Evolutionary conservation across 1,140 invertebrate species (phyloP), one percentile per base, ranked within the genome.

Genomic region (Uloborus diversus): DNA sequence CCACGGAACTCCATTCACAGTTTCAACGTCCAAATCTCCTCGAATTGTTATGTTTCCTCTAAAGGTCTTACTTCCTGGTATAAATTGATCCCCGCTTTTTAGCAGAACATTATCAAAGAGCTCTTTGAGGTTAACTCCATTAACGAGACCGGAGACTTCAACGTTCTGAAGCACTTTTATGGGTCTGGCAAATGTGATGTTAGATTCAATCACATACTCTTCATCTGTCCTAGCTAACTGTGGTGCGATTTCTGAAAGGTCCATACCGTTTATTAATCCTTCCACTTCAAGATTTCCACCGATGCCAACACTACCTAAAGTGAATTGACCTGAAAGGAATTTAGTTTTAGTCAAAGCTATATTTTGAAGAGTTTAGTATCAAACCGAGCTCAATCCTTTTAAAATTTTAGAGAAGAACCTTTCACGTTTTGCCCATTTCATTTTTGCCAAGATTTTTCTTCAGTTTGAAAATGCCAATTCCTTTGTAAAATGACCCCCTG

Each of bases 1-100:
- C 76, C 76, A 79, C 2, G 57, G 11, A 5, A 69, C 13, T 2
- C 56, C 76, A 33, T 79, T 79, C 1, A 79, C 65, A 25, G 13
- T 32, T 2, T 42, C 37, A 9, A 69, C 53, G 27, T 79, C 65
- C 14, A 79, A 7, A 25, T 79, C 53, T 9, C 76, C 76, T 25
- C 4, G 5, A 5, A 81, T 61, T 1, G 61, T 81, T 7, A 73
- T 64, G n/a, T 64, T 53, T 9, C 68, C 68, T 13, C 17, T 56
- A 4, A 81, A 4, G 11, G 49, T 27, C 35, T 73, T 71, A 25
- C 32, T 47, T 0, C 79, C 79, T 11, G 7, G 30, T 20, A 81
- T 68, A 4, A 49, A 4, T 20, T 73, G 69, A 2, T 56, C 42
- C 4, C 68, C 69, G 3, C 37, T 47, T 35, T 56, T 73, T 28